Conservation (phyloP, 2,113 vertebrate species). For the Reinhardtius hippoglossoides region DNA sequence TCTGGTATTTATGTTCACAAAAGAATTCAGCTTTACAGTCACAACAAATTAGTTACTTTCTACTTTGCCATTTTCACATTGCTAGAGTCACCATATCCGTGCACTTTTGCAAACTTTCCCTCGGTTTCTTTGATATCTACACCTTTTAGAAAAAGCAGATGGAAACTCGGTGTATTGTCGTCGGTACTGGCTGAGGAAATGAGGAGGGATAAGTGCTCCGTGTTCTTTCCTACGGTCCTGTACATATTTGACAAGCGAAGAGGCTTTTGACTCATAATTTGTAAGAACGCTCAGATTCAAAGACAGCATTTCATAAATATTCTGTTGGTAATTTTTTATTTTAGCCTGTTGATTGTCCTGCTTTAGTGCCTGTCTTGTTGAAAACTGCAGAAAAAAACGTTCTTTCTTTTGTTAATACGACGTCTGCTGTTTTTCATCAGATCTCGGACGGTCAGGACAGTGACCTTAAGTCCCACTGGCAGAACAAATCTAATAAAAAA, state of each 20-base stretch:
- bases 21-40: background rate
- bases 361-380: background rate
- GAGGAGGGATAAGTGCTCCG: constrained; percentile 18
- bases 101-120: constrained; percentile 6
- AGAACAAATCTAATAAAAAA: constrained; percentile 40
- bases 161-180: constrained; percentile 8
- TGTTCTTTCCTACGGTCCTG: background rate
- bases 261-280: constrained; percentile 20
- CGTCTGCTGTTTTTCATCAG: background rate
- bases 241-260: constrained; percentile 13
- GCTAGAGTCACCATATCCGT: background rate
- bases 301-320: constrained; percentile 1
- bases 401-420: background rate
- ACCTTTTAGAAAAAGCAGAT: constrained; percentile 7
- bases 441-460: background rate
- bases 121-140: constrained; percentile 16
- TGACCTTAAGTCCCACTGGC: constrained; percentile 21
- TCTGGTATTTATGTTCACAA: constrained; percentile 4
- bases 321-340: constrained; percentile 13
- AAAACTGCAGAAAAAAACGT: too few species aligned
- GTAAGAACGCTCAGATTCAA: constrained; percentile 1
- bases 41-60: constrained; percentile 2
- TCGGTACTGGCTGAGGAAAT: constrained; percentile 4
- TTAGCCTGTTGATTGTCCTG: background rate
- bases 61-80: background rate